Base-by-base conservation (phyloP, 1,140 invertebrate genomes). In the Venustaconcha ellipsiformis region DNA sequence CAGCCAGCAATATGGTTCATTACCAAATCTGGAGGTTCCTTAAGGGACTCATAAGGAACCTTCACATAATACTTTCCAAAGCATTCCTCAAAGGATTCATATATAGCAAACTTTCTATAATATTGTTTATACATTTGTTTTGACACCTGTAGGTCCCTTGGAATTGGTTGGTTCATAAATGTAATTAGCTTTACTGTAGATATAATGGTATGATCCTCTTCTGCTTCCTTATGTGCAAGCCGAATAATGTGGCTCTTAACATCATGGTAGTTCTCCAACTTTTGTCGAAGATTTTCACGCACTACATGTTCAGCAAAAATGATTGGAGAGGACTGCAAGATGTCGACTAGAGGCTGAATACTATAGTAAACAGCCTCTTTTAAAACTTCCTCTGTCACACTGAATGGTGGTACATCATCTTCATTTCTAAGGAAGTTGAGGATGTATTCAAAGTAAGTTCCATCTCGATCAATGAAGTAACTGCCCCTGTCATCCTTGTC, bases 381-480 rank as follows among this genome's bases (percentile, higher is more conserved):
- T 1, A 84, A 30, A 56, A 84, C 78, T 55, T 80, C 72, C 67
- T 82, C 75, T 1, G 78, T 76, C 60, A 75, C 58, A 48, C 70
- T 55, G 37, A 76, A 65, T 26, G 82, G 82, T 15, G 82, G 82
- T 14, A 82, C 55, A 58, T 80, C 78, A 15, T 81, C 70, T 20
- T 82, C 80, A 56, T 78, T 74, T 60, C 85, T 62, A 11, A 85
- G 71, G 58, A 75, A 87, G 58, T 84, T 84, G 18, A 86, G 67
- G 68, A 85, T 79, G 66, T 84, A 73, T 30, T 68, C 60, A 67
- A 87, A 86, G 55, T 78, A 80, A 14, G 73, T 73, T 12, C 82
- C 81, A 76, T 80, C 76, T 59, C 74, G 68, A 57, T 85, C 82
- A 56, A 83, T 76, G 66, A 87, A 87, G 67, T 80, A 86, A 26